phyloP scores from a whole-genome alignment of 2,888 invertebrate species.

The Melinaea menophilus region DNA sequence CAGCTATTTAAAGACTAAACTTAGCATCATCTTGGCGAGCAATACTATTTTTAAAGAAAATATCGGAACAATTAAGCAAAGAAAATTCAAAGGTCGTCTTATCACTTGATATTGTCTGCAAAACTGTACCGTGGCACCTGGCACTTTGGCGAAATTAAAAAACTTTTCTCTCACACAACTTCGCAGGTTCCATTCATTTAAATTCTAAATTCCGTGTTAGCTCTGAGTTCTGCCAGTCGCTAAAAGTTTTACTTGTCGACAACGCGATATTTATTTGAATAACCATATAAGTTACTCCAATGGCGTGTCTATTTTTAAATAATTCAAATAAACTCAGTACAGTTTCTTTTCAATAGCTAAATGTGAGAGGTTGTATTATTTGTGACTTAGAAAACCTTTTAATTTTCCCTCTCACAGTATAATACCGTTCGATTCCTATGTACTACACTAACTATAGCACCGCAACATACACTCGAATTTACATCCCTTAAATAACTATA shows the following conservation, averaged over 20 bases:
- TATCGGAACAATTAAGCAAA: constrained; percentile 1
- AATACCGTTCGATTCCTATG: too few species aligned
- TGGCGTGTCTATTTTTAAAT: neutral
- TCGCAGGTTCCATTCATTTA: constrained; percentile 66
- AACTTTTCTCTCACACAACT: constrained; percentile 67
- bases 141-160: constrained; percentile 73
- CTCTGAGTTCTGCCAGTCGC: constrained; percentile 62
- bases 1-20: neutral
- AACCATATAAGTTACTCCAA: neutral
- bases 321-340: neutral
- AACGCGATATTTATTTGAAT: constrained; percentile 9
- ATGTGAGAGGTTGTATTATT: too few species aligned
- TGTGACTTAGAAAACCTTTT: too few species aligned
- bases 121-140: constrained; percentile 64
- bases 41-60: neutral
- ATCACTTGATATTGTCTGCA: constrained; percentile 53
- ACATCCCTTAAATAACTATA: too few species aligned
- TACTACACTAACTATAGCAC: too few species aligned
- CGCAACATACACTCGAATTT: too few species aligned
- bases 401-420: too few species aligned
- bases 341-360: too few species aligned
- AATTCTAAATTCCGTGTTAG: constrained; percentile 69
- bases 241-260: constrained; percentile 17
- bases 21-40: too few species aligned
- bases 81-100: constrained; percentile 8